Conservation (phyloP, 2,888 invertebrate species). For the Nesidiocoris tenuis region DNA sequence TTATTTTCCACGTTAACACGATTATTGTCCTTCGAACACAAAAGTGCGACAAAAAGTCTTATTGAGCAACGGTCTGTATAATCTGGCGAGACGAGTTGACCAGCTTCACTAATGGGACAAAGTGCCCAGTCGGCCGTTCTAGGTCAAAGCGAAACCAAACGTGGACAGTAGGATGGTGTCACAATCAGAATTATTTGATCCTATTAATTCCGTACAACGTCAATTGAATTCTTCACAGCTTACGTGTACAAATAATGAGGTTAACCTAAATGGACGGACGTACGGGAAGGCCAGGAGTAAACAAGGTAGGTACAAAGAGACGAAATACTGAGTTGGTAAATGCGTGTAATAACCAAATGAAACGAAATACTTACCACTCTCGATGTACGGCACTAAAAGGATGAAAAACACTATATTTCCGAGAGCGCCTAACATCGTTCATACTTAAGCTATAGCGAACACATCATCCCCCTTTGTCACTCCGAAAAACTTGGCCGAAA, state of each 20-base stretch:
- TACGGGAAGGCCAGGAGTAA: too few species aligned
- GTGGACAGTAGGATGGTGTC: too few species aligned
- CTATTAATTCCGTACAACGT: neutral
- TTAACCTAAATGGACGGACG: too few species aligned
- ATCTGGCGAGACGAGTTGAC: too few species aligned
- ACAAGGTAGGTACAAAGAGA: too few species aligned
- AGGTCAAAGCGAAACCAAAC: neutral
- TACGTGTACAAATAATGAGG: conserved; percentile 31
- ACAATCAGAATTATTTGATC: too few species aligned
- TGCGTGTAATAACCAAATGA: neutral
- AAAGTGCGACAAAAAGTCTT: too few species aligned
- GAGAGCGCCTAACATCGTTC: conserved; percentile 64
- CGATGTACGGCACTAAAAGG: conserved; percentile 67
- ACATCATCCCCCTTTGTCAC: conserved; percentile 18
- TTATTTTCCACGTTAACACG: too few species aligned
- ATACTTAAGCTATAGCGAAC: conserved; percentile 46
- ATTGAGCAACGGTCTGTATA: too few species aligned
- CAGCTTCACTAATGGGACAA: too few species aligned
- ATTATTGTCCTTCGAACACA: too few species aligned
- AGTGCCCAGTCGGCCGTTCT: neutral
- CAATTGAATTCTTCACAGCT: neutral
- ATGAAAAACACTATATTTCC: conserved; percentile 68
- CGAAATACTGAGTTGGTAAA: too few species aligned
- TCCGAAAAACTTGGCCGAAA: conserved; percentile 12
- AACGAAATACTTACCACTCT: conserved; percentile 64